Evolutionary conservation across 2,888 invertebrate species (phyloP).

Genomic region (Trimorus sp.): DNA sequence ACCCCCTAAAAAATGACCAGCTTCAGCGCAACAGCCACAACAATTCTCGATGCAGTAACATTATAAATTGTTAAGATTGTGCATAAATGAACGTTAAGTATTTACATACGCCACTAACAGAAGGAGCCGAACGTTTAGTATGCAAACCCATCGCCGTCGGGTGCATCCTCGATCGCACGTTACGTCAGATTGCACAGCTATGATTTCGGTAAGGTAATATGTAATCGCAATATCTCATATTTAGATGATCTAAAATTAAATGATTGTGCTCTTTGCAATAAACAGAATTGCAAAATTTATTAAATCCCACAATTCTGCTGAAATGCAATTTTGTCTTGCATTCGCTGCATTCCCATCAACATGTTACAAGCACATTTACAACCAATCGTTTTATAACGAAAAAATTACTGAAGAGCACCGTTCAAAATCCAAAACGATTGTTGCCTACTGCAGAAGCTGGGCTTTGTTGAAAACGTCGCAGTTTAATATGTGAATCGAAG

Average conservation of each 20-base stretch:
- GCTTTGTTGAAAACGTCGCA: no score
- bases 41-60: not conserved
- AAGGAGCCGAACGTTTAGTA: conserved; percentile 70
- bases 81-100: conserved; percentile 56
- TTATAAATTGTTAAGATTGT: conserved; percentile 36
- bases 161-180: conserved; percentile 71
- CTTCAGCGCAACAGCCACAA: no score
- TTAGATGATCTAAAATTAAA: conserved; percentile 58
- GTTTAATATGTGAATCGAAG: conserved; percentile 37
- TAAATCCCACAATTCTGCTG: not conserved
- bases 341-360: no score
- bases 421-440: no score
- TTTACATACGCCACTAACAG: conserved; percentile 56
- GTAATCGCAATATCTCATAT: conserved; percentile 62
- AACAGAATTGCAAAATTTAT: conserved; percentile 37
- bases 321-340: not conserved
- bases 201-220: conserved; percentile 69
- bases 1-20: no score
- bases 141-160: conserved; percentile 71
- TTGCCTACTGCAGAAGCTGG: no score
- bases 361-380: no score
- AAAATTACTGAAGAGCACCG: not conserved
- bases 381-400: not conserved
- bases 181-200: conserved; percentile 69
- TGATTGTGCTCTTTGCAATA: conserved; percentile 45